These are phyloP conservation scores for Solenopsis invicta DNA, from an alignment of 1,140 invertebrate genomes.

Conservation along the genomic window DNA sequence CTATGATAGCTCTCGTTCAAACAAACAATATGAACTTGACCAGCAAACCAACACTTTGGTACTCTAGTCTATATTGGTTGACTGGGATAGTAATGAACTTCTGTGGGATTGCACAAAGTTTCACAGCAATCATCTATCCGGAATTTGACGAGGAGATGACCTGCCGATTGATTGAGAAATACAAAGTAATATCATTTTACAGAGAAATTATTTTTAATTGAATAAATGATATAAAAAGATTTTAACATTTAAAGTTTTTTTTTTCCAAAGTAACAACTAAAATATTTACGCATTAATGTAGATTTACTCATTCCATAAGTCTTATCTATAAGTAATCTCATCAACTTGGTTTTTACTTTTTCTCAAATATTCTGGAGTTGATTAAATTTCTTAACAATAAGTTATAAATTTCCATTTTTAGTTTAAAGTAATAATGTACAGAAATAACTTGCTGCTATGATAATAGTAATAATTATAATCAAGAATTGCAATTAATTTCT, in stretches of 20 bases:
- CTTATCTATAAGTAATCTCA: background rate
- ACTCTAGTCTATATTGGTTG: conserved; percentile 80
- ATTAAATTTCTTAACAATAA: background rate
- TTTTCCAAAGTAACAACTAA: too few species aligned
- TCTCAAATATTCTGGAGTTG: background rate
- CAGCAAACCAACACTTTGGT: conserved; percentile 53
- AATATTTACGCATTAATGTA: too few species aligned
- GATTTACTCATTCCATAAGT: too few species aligned
- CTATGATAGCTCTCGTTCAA: background rate
- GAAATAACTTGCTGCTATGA: background rate
- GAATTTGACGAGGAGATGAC: conserved; percentile 87
- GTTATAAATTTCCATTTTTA: background rate
- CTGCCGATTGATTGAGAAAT: conserved; percentile 86
- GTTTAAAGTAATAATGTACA: background rate
- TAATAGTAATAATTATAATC: background rate
- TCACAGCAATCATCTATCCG: conserved; percentile 84
- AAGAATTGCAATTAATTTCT: background rate
- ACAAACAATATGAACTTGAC: background rate
- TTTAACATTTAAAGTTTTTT: too few species aligned
- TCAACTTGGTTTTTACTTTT: background rate
- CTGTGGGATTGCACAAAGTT: conserved; percentile 76
- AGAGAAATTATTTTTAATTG: background rate
- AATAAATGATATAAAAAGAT: background rate
- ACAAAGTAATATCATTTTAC: conserved; percentile 71
- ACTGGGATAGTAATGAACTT: conserved; percentile 54